Evolutionary conservation across 1,140 invertebrate species (phyloP).

Genomic region (Heliconius nattereri): DNA sequence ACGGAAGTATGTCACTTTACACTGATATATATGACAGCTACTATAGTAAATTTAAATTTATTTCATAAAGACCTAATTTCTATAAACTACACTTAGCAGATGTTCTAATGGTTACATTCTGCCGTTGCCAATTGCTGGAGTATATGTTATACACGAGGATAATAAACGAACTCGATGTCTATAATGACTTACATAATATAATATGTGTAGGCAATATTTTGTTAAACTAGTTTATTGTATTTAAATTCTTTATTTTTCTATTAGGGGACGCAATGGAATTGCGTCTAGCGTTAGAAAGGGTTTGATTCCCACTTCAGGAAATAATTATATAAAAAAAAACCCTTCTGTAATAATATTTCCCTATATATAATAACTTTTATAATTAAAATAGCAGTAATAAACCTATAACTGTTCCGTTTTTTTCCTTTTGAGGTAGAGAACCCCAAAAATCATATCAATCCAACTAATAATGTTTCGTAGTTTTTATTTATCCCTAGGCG

Average conservation of each 20-base stretch:
- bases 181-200: not conserved
- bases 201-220: not conserved
- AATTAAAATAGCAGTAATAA: too few relatives aligned
- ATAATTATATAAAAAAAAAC: too few relatives aligned
- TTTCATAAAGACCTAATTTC: not conserved
- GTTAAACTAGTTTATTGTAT: not conserved
- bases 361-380: too few relatives aligned
- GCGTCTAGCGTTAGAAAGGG: too few relatives aligned
- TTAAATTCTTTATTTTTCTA: not conserved
- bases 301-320: too few relatives aligned
- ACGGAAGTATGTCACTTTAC: too few relatives aligned
- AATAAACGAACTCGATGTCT: not conserved
- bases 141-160: slow-evolving; percentile 21
- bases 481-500: not conserved
- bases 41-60: not conserved
- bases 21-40: not conserved
- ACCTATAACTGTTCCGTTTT: too few relatives aligned
- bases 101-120: slow-evolving; percentile 16
- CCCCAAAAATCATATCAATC: not conserved
- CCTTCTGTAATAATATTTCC: too few relatives aligned
- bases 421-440: too few relatives aligned
- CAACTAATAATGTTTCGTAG: not conserved
- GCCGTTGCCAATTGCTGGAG: slow-evolving; percentile 5
- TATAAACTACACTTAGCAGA: not conserved
- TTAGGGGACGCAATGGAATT: too few relatives aligned